phyloP scores from a whole-genome alignment of 2,113 vertebrate species.

The Pseudonaja textilis region DNA sequence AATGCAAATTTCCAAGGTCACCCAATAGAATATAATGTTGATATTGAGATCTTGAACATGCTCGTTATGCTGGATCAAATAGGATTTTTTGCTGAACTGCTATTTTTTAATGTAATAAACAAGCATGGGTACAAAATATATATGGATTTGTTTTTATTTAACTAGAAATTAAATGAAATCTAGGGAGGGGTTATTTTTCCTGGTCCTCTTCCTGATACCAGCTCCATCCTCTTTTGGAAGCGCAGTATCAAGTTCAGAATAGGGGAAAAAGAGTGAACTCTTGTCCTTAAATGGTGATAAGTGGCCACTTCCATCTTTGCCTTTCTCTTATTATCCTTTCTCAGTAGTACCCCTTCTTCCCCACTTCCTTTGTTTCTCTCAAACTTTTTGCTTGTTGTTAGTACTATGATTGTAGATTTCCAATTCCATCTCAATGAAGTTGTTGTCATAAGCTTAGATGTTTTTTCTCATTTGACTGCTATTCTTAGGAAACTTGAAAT shows the following conservation, averaged over 20 bases:
- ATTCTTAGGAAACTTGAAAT: background rate
- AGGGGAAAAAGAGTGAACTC: background rate
- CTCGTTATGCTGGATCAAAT: background rate
- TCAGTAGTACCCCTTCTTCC: background rate
- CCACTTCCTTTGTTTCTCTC: background rate
- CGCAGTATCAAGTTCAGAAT: background rate
- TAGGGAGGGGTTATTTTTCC: background rate
- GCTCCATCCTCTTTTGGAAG: background rate
- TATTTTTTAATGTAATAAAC: background rate
- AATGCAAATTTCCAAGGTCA: background rate
- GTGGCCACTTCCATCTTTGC: background rate
- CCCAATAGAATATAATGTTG: background rate
- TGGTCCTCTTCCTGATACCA: background rate
- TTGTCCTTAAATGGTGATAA: background rate
- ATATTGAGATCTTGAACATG: background rate
- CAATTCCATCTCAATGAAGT: background rate
- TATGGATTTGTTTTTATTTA: background rate
- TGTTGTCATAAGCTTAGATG: background rate
- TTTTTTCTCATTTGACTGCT: conserved; percentile 13
- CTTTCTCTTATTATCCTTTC: background rate
- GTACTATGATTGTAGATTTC: background rate
- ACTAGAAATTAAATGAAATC: background rate
- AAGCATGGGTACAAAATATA: background rate
- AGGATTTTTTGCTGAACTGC: background rate
- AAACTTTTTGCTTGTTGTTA: background rate